Evolutionary conservation across 2,113 vertebrate genomes (phyloP).

Genomic region (Trichomycterus rosablanca): DNA sequence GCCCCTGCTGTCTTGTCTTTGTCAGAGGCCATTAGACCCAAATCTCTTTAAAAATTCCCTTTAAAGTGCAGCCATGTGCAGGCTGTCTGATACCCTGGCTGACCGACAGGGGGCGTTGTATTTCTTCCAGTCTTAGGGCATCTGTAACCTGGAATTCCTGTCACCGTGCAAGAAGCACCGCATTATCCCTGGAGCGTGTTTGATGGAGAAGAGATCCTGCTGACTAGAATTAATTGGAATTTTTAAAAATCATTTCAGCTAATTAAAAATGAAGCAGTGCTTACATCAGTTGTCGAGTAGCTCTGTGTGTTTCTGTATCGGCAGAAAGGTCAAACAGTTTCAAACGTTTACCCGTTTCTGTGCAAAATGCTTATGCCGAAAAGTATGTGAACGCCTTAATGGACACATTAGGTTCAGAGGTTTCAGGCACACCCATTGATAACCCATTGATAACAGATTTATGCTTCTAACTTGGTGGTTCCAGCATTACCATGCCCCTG

Average conservation of each 20-base stretch:
- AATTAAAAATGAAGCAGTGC: slow-evolving; percentile 33
- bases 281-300: neutral
- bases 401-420: no score
- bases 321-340: slow-evolving; percentile 1
- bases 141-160: neutral
- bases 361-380: no score
- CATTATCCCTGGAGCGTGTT: slow-evolving; percentile 2
- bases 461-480: no score
- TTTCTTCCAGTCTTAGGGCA: neutral
- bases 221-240: slow-evolving; percentile 43
- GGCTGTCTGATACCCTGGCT: neutral
- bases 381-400: no score
- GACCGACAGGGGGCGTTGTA: slow-evolving; percentile 39
- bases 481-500: no score
- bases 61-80: slow-evolving; percentile 3
- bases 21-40: slow-evolving; percentile 20
- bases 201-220: slow-evolving; percentile 28
- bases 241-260: slow-evolving; percentile 11
- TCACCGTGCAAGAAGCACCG: neutral
- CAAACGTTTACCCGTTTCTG: neutral
- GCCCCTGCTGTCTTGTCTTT: slow-evolving; percentile 11
- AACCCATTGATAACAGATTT: no score
- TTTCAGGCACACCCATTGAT: no score
- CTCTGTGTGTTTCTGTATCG: slow-evolving; percentile 1
- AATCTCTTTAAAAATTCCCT: slow-evolving; percentile 25